These are phyloP conservation scores for Trematomus loennbergii DNA, from an alignment of 2,113 vertebrate species.

Conservation along the genomic window DNA sequence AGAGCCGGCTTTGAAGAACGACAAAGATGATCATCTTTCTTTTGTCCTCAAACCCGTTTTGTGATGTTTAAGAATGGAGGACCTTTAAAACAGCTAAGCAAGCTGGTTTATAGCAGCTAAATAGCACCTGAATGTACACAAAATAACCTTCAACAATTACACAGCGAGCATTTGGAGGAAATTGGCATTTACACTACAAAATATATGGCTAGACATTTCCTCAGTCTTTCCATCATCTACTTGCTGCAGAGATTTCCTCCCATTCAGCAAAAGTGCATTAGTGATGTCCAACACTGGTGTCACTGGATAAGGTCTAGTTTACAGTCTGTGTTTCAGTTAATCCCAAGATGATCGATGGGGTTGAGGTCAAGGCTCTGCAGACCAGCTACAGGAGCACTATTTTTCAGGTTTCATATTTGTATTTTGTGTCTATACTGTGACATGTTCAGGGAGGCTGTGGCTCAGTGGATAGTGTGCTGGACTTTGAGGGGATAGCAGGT, in stretches of 20 bases:
- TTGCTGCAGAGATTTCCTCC: too few relatives aligned
- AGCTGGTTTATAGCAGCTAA: background rate
- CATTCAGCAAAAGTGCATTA: too few relatives aligned
- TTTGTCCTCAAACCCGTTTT: conserved; percentile 3
- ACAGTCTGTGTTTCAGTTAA: background rate
- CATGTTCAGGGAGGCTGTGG: too few relatives aligned
- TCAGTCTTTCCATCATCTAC: too few relatives aligned
- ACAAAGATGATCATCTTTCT: background rate
- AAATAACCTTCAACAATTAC: background rate
- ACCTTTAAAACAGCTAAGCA: conserved; percentile 1
- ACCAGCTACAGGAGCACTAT: too few relatives aligned
- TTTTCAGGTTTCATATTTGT: too few relatives aligned
- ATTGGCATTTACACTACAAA: background rate
- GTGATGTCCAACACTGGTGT: background rate
- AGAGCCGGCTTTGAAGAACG: conserved; percentile 10
- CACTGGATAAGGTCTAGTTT: background rate
- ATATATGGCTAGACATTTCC: too few relatives aligned
- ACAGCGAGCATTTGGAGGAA: background rate
- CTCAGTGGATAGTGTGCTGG: too few relatives aligned
- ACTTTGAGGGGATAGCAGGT: too few relatives aligned
- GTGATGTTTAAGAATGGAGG: conserved; percentile 1
- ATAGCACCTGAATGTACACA: background rate
- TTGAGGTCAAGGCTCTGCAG: too few relatives aligned
- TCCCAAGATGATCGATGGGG: background rate
- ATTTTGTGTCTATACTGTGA: too few relatives aligned